A percentile compares a stretch with the other conserved stretches of the same genome.
These are phyloP conservation scores for Conops quadrifasciatus DNA, from an alignment of 2,888 invertebrate genomes.

Conservation along the genomic window DNA sequence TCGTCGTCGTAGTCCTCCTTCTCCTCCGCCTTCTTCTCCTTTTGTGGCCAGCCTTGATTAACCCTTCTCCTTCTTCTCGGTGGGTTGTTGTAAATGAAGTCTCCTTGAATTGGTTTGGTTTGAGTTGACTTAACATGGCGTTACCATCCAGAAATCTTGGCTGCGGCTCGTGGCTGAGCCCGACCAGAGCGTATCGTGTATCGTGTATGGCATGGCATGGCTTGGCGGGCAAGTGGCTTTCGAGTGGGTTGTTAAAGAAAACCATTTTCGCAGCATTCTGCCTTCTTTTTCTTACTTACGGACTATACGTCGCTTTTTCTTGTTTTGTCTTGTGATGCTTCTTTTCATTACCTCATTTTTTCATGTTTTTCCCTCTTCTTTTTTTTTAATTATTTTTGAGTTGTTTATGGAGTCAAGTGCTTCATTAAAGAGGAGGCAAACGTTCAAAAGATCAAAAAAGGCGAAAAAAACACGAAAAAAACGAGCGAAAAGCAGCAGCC, in stretches of 20 bases:
- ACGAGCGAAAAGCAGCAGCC: too few species aligned
- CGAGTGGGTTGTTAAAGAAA: conserved; percentile 18
- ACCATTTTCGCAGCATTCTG: too few species aligned
- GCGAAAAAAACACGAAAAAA: neutral
- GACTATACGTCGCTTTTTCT: neutral
- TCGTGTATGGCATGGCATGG: conserved; percentile 1
- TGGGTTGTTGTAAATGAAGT: too few species aligned
- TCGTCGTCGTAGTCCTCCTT: neutral
- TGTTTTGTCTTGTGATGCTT: neutral
- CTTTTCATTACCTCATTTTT: neutral
- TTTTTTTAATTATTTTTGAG: conserved; percentile 28
- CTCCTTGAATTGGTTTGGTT: too few species aligned
- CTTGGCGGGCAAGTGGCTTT: conserved; percentile 17
- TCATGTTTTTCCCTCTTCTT: conserved; percentile 12
- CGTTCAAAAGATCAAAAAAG: neutral
- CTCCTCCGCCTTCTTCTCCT: neutral
- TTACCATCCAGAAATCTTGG: too few species aligned
- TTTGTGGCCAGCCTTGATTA: too few species aligned
- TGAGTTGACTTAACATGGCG: too few species aligned
- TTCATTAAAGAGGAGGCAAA: neutral
- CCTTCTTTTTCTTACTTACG: too few species aligned
- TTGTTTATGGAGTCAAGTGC: conserved; percentile 33
- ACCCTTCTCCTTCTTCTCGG: too few species aligned
- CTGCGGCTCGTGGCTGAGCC: too few species aligned
- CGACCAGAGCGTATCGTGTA: too few species aligned